Evolutionary conservation across 2,113 vertebrate species (phyloP), one percentile per base, ranked within the genome.

Genomic region (Nerophis ophidion): DNA sequence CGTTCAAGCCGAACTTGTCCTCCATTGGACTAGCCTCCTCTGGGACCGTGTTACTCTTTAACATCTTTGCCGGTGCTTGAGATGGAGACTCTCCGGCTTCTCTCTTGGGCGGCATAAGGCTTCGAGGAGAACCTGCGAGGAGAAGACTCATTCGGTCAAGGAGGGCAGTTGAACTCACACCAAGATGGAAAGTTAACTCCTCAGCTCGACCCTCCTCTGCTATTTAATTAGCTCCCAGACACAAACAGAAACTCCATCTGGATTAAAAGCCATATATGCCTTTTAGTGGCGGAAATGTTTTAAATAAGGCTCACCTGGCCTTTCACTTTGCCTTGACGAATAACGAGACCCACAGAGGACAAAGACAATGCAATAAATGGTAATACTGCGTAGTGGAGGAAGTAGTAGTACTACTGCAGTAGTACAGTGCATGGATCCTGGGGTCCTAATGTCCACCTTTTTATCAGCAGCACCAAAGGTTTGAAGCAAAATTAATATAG

Each of bases 381-480:
- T 79, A 85, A 78, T 86, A 88, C 81, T 85, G 80, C 81, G 83
- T 85, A 83, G 83, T 84, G 81, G 77, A 86, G 84, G 86, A 86
- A 86, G 86, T 85, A 86, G 80, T 81, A 86, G 77, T 88, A 86
- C 80, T 85, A 87, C 81, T 84, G 78, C 81, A 86, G 84, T 86
- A 86, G 44, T 82, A 55, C 79, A 80, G 61, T 81, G 75, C 60
- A 83, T 77, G 17, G 83, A 68, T 80, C 83, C 83, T 74, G 58
- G 33, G 72, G 48, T 63, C 67, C 63, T 66, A 66, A 42, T 33
- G 16, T 36, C 55, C 13, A 2, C 54, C 26, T 68, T 67, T 59
- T 44, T 2, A 42, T 53, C 48, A 65, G 33, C 48, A 55, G 57
- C 33, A 44, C 57, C 14, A 46, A 55, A 70, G 1, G 11, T 70